phyloP scores from a whole-genome alignment of 2,888 invertebrate species.

The Ennomos fuscantarius region DNA sequence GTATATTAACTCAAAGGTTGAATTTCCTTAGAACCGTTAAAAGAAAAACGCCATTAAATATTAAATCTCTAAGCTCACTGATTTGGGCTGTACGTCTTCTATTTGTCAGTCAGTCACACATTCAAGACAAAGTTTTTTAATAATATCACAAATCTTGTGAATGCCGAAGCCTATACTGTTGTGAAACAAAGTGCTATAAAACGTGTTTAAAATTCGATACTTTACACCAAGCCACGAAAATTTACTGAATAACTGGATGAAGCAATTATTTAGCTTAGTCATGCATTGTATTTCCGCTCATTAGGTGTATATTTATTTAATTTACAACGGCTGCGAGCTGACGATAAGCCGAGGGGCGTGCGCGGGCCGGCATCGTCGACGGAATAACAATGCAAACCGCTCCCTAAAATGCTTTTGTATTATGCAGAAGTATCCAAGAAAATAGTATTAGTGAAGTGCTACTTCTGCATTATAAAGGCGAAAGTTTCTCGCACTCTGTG shows the following conservation, averaged over 20 bases:
- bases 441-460: conserved; percentile 45
- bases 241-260: conserved; percentile 62
- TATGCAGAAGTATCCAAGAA: conserved; percentile 52
- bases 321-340: conserved; percentile 81
- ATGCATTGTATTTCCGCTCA: conserved; percentile 83
- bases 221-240: conserved; percentile 41
- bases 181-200: conserved; percentile 24
- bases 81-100: too few relatives aligned
- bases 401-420: conserved; percentile 68
- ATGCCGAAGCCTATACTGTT: not conserved
- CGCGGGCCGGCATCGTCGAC: conserved; percentile 72
- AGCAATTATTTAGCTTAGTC: conserved; percentile 81
- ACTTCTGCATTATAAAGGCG: conserved; percentile 55
- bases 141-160: too few relatives aligned
- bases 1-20: too few relatives aligned
- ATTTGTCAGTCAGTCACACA: too few relatives aligned
- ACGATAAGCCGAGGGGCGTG: conserved; percentile 82
- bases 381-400: conserved; percentile 81
- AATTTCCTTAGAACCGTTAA: too few relatives aligned
- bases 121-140: too few relatives aligned
- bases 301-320: conserved; percentile 85
- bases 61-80: too few relatives aligned
- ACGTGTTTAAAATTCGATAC: conserved; percentile 29
- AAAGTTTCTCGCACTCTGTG: conserved; percentile 9
- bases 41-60: too few relatives aligned